These are phyloP conservation scores for Andrena bicolor DNA, from an alignment of 2,888 invertebrate species.

Conservation along the genomic window DNA sequence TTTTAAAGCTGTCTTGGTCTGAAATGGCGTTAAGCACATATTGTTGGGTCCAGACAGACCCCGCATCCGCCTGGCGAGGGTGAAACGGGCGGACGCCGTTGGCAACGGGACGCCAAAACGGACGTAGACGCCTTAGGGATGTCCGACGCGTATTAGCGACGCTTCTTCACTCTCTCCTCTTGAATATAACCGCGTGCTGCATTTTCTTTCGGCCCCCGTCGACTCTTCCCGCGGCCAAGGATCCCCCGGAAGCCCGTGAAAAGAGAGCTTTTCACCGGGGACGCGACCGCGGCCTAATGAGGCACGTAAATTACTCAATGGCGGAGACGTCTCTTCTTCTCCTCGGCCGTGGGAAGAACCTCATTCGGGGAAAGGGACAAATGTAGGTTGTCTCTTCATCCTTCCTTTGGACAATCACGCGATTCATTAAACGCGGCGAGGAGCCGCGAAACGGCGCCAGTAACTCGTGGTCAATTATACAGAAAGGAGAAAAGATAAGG, in stretches of 20 bases:
- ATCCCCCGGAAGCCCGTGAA: constrained; percentile 62
- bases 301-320: constrained; percentile 72
- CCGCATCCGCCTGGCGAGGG: no score
- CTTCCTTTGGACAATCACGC: constrained; percentile 37
- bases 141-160: constrained; percentile 60
- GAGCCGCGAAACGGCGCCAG: not conserved
- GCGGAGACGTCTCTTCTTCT: constrained; percentile 61
- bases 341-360: constrained; percentile 46
- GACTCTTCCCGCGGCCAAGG: not conserved
- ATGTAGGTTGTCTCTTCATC: constrained; percentile 67
- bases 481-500: not conserved
- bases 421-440: constrained; percentile 43
- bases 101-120: constrained; percentile 30
- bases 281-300: constrained; percentile 68
- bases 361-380: constrained; percentile 58
- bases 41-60: no score
- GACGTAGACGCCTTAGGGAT: constrained; percentile 40
- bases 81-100: constrained; percentile 24
- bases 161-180: constrained; percentile 8
- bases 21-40: no score
- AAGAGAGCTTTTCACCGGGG: constrained; percentile 69
- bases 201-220: constrained; percentile 28
- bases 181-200: constrained; percentile 44
- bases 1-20: no score
- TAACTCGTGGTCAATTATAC: constrained; percentile 1